A percentile compares a stretch with the other conserved stretches of the same genome.
Conservation (phyloP, 2,888 invertebrate species). For the Escarpia spicata region DNA sequence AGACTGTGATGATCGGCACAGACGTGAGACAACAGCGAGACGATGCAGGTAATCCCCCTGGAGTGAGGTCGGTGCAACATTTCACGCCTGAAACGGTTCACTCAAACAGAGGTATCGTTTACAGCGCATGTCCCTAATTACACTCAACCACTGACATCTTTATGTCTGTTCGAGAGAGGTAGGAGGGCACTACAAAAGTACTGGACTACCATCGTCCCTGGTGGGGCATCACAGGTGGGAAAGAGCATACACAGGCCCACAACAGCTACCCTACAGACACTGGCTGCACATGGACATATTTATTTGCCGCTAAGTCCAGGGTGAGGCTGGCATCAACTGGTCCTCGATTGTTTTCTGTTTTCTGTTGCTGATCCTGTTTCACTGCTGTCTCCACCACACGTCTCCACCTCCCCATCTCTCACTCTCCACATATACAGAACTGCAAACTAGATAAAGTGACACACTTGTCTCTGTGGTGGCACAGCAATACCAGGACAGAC, state of each 20-base stretch:
- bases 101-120: background rate
- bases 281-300: background rate
- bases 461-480: too few species aligned
- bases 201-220: background rate
- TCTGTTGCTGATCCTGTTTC: too few species aligned
- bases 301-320: too few species aligned
- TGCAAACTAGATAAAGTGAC: too few species aligned
- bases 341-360: too few species aligned
- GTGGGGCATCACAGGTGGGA: background rate
- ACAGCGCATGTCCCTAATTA: background rate
- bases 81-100: background rate
- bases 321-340: too few species aligned
- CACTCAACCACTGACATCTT: background rate
- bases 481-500: too few species aligned
- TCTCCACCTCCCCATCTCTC: too few species aligned
- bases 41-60: background rate
- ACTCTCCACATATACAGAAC: too few species aligned
- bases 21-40: background rate
- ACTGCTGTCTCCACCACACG: too few species aligned
- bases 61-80: background rate
- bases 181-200: background rate
- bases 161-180: background rate
- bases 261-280: background rate
- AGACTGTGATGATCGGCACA: background rate
- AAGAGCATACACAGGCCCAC: background rate